Evolutionary conservation across 1,140 invertebrate genomes (phyloP).

Genomic region (Aphidius ervi): DNA sequence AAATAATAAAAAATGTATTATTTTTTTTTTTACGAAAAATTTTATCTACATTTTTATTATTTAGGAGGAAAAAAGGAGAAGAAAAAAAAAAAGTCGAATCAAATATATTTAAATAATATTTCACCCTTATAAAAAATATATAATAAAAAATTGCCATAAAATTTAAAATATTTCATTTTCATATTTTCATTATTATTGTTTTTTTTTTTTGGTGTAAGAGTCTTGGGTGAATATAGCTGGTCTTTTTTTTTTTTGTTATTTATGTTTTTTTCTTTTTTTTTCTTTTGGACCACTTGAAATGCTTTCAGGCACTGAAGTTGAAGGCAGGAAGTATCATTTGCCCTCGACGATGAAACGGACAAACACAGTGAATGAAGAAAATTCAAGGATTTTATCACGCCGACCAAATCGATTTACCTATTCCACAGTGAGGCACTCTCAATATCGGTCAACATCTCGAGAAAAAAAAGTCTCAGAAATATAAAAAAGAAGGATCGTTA

Average conservation of each 20-base stretch:
- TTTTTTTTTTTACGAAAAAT: too few relatives aligned
- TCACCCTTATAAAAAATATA: too few relatives aligned
- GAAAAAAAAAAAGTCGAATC: too few relatives aligned
- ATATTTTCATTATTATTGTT: background rate
- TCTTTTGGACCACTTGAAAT: slow-evolving; percentile 9
- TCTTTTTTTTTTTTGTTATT: slow-evolving; percentile 1
- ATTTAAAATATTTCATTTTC: too few relatives aligned
- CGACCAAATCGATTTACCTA: slow-evolving; percentile 64
- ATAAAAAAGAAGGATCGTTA: background rate
- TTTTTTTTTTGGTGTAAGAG: background rate
- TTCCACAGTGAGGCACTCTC: background rate
- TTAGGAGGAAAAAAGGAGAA: too few relatives aligned
- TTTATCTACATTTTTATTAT: too few relatives aligned
- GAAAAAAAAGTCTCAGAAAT: background rate
- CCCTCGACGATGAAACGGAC: slow-evolving; percentile 62
- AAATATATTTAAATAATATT: too few relatives aligned
- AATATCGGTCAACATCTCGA: slow-evolving; percentile 8
- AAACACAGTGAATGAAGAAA: slow-evolving; percentile 61
- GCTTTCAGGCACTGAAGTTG: slow-evolving; percentile 30
- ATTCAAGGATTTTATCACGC: slow-evolving; percentile 76
- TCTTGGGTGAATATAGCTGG: background rate
- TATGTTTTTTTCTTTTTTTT: slow-evolving; percentile 1
- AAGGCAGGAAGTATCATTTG: slow-evolving; percentile 60
- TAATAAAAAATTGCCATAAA: too few relatives aligned
- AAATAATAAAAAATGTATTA: too few relatives aligned